phyloP scores from a whole-genome alignment of 2,113 vertebrate species.

The Hypocryptadius cinnamomeus region DNA sequence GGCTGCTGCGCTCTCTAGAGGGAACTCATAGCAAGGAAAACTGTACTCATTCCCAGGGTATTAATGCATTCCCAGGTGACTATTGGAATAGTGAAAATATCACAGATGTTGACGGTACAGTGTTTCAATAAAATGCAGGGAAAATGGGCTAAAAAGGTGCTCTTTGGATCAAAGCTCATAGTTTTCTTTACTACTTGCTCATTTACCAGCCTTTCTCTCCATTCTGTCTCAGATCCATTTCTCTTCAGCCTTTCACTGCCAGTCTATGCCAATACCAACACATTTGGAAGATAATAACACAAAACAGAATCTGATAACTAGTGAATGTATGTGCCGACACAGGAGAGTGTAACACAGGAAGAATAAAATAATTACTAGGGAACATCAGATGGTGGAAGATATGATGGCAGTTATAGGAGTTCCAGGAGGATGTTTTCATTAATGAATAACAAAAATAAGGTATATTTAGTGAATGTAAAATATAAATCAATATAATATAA shows the following conservation, averaged over 20 bases:
- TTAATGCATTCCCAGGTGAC: not conserved
- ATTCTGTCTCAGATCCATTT: not conserved
- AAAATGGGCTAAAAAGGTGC: conserved; percentile 14
- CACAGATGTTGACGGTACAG: not conserved
- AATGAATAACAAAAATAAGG: not conserved
- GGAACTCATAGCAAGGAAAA: not conserved
- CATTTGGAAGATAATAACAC: not conserved
- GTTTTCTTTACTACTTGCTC: not conserved
- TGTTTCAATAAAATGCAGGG: not conserved
- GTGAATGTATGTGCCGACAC: not conserved
- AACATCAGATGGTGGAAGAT: not conserved
- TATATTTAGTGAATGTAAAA: not conserved
- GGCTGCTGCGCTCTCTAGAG: conserved; percentile 43
- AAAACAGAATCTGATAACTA: not conserved
- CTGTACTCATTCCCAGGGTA: not conserved
- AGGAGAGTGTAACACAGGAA: not conserved
- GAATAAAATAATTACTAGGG: not conserved
- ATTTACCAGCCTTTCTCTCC: not conserved
- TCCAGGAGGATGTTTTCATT: not conserved
- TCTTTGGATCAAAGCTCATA: not conserved
- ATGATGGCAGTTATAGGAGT: not conserved
- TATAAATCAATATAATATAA: not conserved
- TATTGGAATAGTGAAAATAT: not conserved
- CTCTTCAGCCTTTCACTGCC: not conserved
- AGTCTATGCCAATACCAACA: not conserved